These are phyloP conservation scores for Catostylus mosaicus DNA, from an alignment of 30 jellyfish, hydroid and myxozoan genomes.

Conservation along the genomic window DNA sequence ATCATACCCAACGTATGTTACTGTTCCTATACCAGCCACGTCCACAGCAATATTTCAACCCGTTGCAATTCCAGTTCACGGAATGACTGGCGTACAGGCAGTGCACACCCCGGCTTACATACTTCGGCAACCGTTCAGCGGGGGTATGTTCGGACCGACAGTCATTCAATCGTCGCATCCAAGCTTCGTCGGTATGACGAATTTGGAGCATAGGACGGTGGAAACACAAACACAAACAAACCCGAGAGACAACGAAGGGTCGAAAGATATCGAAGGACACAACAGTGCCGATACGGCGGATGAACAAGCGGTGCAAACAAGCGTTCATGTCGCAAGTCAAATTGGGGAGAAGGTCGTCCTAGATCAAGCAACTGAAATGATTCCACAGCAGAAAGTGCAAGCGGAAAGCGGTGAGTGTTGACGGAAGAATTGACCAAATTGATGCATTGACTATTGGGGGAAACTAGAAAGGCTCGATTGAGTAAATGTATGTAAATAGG, in stretches of 20 bases:
- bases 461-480: background rate
- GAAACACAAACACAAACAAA: conserved; percentile 85
- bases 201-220: conserved; percentile 82
- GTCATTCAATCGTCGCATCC: conserved; percentile 51
- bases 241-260: conserved; percentile 18
- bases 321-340: conserved; percentile 18
- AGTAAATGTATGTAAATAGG: conserved; percentile 24
- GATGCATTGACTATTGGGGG: too few relatives aligned
- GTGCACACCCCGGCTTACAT: conserved; percentile 97
- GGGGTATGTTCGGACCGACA: conserved; percentile 84
- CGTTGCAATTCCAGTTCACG: conserved; percentile 96
- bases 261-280: conserved; percentile 10
- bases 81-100: conserved; percentile 83
- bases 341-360: conserved; percentile 29
- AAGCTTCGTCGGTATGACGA: conserved; percentile 50
- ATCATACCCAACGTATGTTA: conserved; percentile 93
- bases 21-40: conserved; percentile 97
- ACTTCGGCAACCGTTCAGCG: conserved; percentile 91
- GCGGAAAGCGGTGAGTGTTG: conserved; percentile 25
- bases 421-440: background rate
- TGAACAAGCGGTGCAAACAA: conserved; percentile 9
- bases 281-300: background rate
- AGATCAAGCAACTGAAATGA: conserved; percentile 36
- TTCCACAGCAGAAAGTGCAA: conserved; percentile 21
- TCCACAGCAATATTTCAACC: conserved; percentile 98